Base-by-base conservation (phyloP, 1,140 invertebrate species). In the Agrypnia vestita region DNA sequence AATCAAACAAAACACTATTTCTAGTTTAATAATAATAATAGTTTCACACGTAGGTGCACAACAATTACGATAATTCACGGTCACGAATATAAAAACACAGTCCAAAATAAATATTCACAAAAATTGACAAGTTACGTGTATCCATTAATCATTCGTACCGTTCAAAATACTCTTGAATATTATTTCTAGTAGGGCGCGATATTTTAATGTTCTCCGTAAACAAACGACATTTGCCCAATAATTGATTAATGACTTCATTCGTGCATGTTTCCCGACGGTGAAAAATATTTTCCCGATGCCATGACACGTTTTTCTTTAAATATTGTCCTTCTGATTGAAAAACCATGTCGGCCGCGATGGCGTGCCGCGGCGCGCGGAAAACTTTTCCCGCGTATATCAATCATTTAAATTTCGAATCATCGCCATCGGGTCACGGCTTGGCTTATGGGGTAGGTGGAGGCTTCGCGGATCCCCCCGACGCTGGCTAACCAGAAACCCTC, bases 331-430 rank as follows among this genome's bases (percentile, higher is more conserved):
- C 43, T 73, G 69, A 73, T 73, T 73, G 69, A 53, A 73, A 73
- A 73, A 19, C 69, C 69, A 25, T 73, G 69, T 73, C 69, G 47
- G 47, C 19, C 53, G 17, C 25, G 69, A 73, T 35, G 67, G 43
- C 44, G 67, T 49, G 69, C 69, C 47, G 25, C 25, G 25, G 25
- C 25, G 25, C 25, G 25, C 25, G 69, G 19, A 73, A 71, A 73
- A 35, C 10, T 73, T 73, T 71, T 71, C 17, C 19, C 19, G 25
- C 69, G 69, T 55, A 73, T 73, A 73, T 73, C 69, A 73, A 73
- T 73, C 69, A 73, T 73, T 73, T 73, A 73, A 73, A 73, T 73
- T 73, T 35, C 69, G 69, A 73, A 73, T 73, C 69, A 55, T 73
- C 69, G 69, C 53, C 69, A 55, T 73, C 69, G 69, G 69, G 69